Base-by-base conservation (phyloP, 2,888 invertebrate species). In the Pelosia muscerda region DNA sequence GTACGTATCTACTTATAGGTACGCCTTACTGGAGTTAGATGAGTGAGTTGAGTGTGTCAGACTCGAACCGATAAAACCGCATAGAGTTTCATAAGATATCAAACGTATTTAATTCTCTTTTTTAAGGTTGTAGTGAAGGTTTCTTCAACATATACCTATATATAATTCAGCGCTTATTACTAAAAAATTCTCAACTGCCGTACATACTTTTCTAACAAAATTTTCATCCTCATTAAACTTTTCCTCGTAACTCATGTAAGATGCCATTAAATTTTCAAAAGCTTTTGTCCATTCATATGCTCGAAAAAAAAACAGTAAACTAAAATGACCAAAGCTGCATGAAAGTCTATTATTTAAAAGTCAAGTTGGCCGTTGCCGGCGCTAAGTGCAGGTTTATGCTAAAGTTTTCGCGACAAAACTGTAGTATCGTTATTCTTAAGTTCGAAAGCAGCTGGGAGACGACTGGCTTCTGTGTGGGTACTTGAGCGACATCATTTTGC, bases 281-380 rank as follows among this genome's bases (percentile, higher is more conserved):
- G 68, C 60, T 60, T 42, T 42, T 42, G 69, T 71, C 71, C 63
- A 60, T 74, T 71, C 72, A 72, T 79, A 64, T 69, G 66, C 63
- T 63, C 2, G 31, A 49, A 65, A 65, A 78, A 78, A 73, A 70
- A 80, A 74, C 81, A 79, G 72, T 79, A 76, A 79, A 74, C 58
- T 73, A 68, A 26, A 79, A 81, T 81, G 77, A 75, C 75, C 76
- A 77, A 73, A 73, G 81, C 76, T 75, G 81, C 78, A 81, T 81
- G 83, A 80, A 81, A 83, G 80, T 84, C 82, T 80, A 86, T 84
- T 82, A 83, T 84, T 84, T 83, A 86, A 82, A 74, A 81, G 81
- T 77, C 69, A 78, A 80, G 76, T 80, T 74, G 65, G 74, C 69
- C 77, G 78, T 72, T 73, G 69, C 53, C 73, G 69, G 71, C 63